Evolutionary conservation across 2,888 invertebrate genomes (phyloP).

Genomic region (Apamea sordens): DNA sequence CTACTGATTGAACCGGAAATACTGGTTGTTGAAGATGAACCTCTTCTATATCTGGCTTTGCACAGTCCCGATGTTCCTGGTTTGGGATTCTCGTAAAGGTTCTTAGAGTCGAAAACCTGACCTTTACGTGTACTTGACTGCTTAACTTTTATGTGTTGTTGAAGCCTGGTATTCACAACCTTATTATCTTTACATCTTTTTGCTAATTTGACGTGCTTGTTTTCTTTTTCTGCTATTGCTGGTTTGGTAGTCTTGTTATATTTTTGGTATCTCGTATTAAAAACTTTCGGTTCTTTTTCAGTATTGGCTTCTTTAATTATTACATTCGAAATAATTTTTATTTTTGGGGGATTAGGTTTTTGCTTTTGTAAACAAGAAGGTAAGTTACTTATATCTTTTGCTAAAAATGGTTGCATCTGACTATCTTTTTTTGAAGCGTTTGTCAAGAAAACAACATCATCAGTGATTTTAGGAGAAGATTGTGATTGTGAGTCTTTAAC

Average conservation of each 20-base stretch:
- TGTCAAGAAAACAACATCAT: slow-evolving; percentile 3
- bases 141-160: not conserved
- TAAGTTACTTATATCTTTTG: slow-evolving; percentile 1
- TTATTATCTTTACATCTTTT: too few relatives aligned
- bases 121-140: not conserved
- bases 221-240: too few relatives aligned
- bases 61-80: too few relatives aligned
- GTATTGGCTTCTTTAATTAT: not conserved
- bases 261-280: not conserved
- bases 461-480: slow-evolving; percentile 2
- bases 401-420: slow-evolving; percentile 1
- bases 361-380: not conserved
- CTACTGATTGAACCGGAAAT: too few relatives aligned
- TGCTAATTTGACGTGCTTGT: too few relatives aligned
- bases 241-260: not conserved
- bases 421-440: not conserved
- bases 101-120: slow-evolving; percentile 1
- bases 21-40: too few relatives aligned
- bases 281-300: not conserved
- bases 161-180: too few relatives aligned
- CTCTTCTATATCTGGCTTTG: too few relatives aligned
- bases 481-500: not conserved
- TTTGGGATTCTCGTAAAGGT: not conserved
- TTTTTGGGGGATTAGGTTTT: not conserved
- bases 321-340: not conserved